A percentile compares a stretch with the other conserved stretches of the same genome.
Evolutionary conservation across 2,113 vertebrate genomes (phyloP).

Genomic region (Ammodytes dubius): DNA sequence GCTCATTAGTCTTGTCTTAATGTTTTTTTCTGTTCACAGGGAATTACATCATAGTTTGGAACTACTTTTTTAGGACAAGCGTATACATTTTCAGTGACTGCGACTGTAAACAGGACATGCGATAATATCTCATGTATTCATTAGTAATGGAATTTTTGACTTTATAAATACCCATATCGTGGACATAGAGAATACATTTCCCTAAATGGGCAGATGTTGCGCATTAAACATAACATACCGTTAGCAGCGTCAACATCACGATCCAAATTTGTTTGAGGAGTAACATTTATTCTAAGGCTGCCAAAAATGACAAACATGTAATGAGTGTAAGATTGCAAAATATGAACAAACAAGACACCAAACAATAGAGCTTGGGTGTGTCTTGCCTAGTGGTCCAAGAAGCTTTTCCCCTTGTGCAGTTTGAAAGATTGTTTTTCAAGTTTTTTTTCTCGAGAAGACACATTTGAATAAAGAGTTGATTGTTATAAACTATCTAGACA

Average conservation of each 20-base stretch:
- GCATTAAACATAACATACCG: not conserved
- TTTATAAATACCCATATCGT: not conserved
- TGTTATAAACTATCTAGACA: too few relatives aligned
- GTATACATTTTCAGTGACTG: not conserved
- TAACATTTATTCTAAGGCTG: not conserved
- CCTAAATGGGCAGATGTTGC: not conserved
- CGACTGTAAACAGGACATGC: not conserved
- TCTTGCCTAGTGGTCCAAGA: not conserved
- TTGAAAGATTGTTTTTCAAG: too few relatives aligned
- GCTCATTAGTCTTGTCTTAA: conserved; percentile 6
- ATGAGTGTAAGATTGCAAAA: not conserved
- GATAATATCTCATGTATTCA: not conserved
- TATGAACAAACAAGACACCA: not conserved
- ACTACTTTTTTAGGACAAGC: not conserved
- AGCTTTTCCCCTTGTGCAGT: not conserved
- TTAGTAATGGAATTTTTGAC: not conserved
- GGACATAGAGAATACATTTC: not conserved
- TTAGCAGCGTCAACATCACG: not conserved
- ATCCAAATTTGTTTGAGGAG: not conserved
- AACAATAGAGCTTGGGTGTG: not conserved
- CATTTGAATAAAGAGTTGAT: too few relatives aligned
- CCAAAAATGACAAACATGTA: not conserved
- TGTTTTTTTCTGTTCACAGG: not conserved
- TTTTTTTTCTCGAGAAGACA: too few relatives aligned
- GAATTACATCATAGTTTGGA: not conserved